Evolutionary conservation across 2,113 vertebrate species (phyloP).

Genomic region (Periophthalmodon schlosseri): DNA sequence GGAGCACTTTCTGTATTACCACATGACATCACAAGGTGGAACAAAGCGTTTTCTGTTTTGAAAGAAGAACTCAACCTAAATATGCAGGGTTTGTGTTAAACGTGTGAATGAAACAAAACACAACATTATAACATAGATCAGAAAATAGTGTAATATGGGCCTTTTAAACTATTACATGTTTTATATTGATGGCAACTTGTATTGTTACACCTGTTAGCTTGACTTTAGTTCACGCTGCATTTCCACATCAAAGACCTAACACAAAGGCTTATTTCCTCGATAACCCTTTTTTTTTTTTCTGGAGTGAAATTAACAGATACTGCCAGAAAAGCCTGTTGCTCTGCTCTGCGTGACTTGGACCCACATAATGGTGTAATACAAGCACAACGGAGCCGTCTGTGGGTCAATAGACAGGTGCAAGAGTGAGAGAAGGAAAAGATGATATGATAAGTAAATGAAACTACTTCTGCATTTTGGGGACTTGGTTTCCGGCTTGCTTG

Average conservation of each 20-base stretch:
- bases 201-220: neutral
- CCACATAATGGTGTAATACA: constrained; percentile 4
- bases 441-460: constrained; percentile 46
- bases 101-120: too few species aligned
- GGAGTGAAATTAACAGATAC: neutral
- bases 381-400: constrained; percentile 11
- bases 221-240: neutral
- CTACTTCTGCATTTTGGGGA: constrained; percentile 26
- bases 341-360: neutral
- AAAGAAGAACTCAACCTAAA: too few species aligned
- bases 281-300: neutral
- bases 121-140: too few species aligned
- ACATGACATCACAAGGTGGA: too few species aligned
- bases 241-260: neutral
- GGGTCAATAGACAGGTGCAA: constrained; percentile 43
- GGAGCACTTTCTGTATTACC: too few species aligned
- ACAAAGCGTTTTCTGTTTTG: too few species aligned
- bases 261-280: neutral
- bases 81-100: too few species aligned
- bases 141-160: too few species aligned
- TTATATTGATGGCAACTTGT: too few species aligned
- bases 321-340: constrained; percentile 11
- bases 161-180: too few species aligned
- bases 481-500: constrained; percentile 30
- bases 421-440: constrained; percentile 29